phyloP scores from a whole-genome alignment of 1,140 invertebrate genomes.

The Harpegnathos saltator region DNA sequence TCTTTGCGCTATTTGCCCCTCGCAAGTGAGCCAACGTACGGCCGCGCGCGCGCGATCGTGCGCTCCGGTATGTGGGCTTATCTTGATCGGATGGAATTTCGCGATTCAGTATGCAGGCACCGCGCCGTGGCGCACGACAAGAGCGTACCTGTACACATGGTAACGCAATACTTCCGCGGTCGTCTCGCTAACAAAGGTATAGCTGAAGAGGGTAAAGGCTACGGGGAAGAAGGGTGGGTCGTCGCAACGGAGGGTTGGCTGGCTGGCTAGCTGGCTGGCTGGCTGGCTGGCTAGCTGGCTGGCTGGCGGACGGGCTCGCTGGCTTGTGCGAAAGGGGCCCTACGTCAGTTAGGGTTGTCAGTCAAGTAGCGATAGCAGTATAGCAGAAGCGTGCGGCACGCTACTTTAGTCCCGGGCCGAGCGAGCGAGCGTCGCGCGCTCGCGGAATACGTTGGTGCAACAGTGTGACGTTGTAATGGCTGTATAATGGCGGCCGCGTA shows the following conservation, averaged over 20 bases:
- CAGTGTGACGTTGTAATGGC: conserved; percentile 76
- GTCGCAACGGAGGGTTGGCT: background rate
- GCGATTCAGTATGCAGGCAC: conserved; percentile 55
- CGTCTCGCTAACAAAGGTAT: conserved; percentile 47
- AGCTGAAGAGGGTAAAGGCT: conserved; percentile 16
- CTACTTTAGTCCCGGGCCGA: conserved; percentile 64
- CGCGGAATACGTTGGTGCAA: conserved; percentile 64
- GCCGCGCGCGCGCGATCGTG: conserved; percentile 1
- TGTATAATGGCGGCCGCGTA: conserved; percentile 75
- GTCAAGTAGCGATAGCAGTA: conserved; percentile 73
- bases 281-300: conserved; percentile 33
- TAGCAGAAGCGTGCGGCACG: conserved; percentile 76
- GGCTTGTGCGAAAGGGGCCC: conserved; percentile 42
- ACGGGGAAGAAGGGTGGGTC: background rate
- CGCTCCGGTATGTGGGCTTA: conserved; percentile 36
- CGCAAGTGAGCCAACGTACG: too few relatives aligned
- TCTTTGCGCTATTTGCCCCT: conserved; percentile 26
- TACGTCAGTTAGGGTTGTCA: conserved; percentile 76
- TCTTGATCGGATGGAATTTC: conserved; percentile 57
- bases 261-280: conserved; percentile 21
- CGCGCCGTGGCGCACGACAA: conserved; percentile 44
- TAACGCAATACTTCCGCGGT: conserved; percentile 59
- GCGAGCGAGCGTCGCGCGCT: conserved; percentile 41
- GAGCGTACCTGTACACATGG: conserved; percentile 30
- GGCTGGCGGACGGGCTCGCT: conserved; percentile 28